Base-by-base conservation (phyloP, 2,113 vertebrate genomes). In the Alligator mississippiensis region DNA sequence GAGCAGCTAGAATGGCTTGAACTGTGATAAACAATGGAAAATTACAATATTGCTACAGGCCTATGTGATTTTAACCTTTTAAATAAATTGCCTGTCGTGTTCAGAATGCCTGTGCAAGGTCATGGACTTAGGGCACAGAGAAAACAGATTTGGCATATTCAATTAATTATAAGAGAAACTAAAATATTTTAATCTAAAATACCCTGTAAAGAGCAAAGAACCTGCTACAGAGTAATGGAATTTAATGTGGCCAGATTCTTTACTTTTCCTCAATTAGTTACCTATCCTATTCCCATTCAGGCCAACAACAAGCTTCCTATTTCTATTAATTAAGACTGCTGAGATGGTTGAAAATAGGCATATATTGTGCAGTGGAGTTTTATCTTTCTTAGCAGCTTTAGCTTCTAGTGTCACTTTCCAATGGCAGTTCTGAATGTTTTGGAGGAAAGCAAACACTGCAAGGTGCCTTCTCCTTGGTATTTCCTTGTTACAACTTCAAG, bases 381-480 rank as follows among this genome's bases (percentile, higher is more conserved):
- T 6, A 13, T 30, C 22, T 64, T 60, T 54, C 28, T 38, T 57
- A 74, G 13, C 70, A 74, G 34, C 70, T 24, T 70, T 24, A 47
- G 10, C 34, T 77, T 18, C 75, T 24, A 0, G 0, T 5, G 47
- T 27, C 13, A 3, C 1, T 27, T 82, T 64, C 61, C 47, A 79
- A 22, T 24, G 70, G 25, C 63, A 24, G 3, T 0, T 6, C 0
- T 85, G 78, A 68, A 15, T 84, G 30, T 89, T 77, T 34, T 25
- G n/a, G 78, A 78, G 21, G 75, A 22, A 74, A 90, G 8, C 15
- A 2, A n/a, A 9, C 6, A 1, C 4, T 2, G 72, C 55, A 82
- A 90, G 83, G 1, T 5, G 11, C 61, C 18, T n/a, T 75, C 11
- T 78, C 78, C 5, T 0, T 0, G 3, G 2, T 24, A 38, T 76